These are phyloP conservation scores for Anarsia innoxiella DNA, from an alignment of 2,888 invertebrate species.

Conservation along the genomic window DNA sequence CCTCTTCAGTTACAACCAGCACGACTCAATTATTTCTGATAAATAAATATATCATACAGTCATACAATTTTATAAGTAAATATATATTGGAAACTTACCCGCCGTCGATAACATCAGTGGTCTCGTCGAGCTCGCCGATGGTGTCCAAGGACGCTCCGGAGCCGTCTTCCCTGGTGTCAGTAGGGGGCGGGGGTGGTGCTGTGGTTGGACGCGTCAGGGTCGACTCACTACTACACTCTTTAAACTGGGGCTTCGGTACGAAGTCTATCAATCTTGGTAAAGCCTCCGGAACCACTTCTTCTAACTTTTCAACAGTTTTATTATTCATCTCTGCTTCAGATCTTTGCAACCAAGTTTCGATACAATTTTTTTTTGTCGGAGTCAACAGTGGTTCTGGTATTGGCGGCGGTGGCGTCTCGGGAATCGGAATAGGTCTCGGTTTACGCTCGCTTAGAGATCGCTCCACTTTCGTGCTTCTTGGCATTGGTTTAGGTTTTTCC, in stretches of 20 bases:
- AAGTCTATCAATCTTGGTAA: slow-evolving; percentile 83
- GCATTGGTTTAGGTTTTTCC: slow-evolving; percentile 75
- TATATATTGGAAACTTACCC: slow-evolving; percentile 45
- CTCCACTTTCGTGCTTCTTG: slow-evolving; percentile 66
- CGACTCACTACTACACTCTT: slow-evolving; percentile 43
- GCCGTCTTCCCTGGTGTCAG: slow-evolving; percentile 70
- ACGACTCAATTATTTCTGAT: no score
- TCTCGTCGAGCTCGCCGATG: slow-evolving; percentile 82
- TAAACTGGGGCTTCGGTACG: slow-evolving; percentile 77
- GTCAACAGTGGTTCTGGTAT: slow-evolving; percentile 54
- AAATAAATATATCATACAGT: no score
- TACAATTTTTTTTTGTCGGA: slow-evolving; percentile 66
- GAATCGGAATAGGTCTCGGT: slow-evolving; percentile 44
- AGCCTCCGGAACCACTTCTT: slow-evolving; percentile 58
- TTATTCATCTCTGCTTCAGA: slow-evolving; percentile 69
- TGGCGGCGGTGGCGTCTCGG: slow-evolving; percentile 42
- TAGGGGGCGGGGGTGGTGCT: slow-evolving; percentile 57
- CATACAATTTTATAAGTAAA: no score
- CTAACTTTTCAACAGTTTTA: slow-evolving; percentile 51
- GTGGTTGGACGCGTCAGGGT: slow-evolving; percentile 49
- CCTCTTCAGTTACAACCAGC: no score
- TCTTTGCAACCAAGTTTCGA: slow-evolving; percentile 65
- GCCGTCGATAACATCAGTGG: slow-evolving; percentile 58
- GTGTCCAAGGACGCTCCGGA: slow-evolving; percentile 79
- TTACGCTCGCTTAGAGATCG: slow-evolving; percentile 56